phyloP scores from a whole-genome alignment of 2,113 vertebrate genomes.

The Cinclus cinclus region DNA sequence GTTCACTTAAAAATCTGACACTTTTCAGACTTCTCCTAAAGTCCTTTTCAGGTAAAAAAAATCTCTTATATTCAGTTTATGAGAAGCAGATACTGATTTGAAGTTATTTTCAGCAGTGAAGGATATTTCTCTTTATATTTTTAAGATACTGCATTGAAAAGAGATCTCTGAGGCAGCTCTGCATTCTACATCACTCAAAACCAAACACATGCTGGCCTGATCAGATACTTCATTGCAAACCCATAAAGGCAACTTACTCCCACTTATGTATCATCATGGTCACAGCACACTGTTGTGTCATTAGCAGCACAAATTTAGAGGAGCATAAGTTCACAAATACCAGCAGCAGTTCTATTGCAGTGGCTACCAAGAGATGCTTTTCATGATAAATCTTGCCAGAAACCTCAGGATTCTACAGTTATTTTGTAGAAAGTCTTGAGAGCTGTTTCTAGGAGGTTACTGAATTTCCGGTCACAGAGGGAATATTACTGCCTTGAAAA shows the following conservation, averaged over 20 bases:
- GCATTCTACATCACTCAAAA: background rate
- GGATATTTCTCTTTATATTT: background rate
- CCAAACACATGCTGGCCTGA: background rate
- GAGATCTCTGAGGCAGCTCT: background rate
- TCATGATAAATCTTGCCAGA: background rate
- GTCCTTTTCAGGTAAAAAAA: background rate
- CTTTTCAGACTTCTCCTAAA: background rate
- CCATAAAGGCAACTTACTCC: background rate
- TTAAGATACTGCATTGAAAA: background rate
- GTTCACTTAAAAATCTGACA: background rate
- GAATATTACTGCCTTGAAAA: background rate
- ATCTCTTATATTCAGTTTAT: background rate
- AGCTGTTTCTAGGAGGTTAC: background rate
- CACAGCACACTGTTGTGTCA: background rate
- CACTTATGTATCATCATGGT: background rate
- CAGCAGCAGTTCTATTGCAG: background rate
- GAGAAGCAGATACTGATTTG: background rate
- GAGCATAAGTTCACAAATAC: background rate
- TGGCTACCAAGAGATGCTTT: background rate
- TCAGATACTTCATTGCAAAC: background rate
- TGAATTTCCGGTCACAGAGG: background rate
- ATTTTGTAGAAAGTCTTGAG: background rate
- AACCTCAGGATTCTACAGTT: background rate
- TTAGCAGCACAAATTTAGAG: background rate
- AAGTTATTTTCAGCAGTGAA: background rate